These are phyloP conservation scores for Crotalus horridus DNA, from an alignment of 2,113 vertebrate genomes.

Conservation along the genomic window DNA sequence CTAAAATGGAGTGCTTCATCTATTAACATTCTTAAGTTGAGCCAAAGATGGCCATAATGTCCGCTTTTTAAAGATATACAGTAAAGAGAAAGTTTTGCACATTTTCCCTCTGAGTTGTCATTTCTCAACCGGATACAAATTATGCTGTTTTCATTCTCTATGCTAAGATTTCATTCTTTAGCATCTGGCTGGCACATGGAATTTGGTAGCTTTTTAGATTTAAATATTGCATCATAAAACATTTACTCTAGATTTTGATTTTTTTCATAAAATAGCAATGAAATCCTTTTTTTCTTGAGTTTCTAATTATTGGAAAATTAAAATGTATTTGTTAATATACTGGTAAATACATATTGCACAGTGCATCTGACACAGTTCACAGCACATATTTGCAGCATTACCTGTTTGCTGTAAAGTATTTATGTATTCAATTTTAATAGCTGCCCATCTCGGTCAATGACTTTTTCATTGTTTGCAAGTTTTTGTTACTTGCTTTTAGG, in stretches of 20 bases:
- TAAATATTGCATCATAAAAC: not conserved
- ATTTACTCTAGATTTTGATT: not conserved
- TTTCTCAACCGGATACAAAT: constrained; percentile 3
- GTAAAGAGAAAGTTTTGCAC: not conserved
- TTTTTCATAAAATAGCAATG: not conserved
- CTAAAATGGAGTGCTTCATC: not conserved
- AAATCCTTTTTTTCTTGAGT: not conserved
- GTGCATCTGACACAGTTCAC: not conserved
- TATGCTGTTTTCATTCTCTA: not conserved
- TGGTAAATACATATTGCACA: not conserved
- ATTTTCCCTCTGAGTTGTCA: not conserved
- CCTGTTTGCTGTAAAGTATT: not conserved
- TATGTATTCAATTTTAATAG: not conserved
- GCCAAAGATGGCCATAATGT: not conserved
- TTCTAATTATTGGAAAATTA: not conserved
- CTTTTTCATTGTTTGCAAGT: not conserved
- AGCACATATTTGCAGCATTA: not conserved
- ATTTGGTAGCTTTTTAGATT: not conserved
- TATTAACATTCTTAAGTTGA: not conserved
- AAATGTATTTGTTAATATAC: not conserved
- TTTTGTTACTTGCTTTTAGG: not conserved
- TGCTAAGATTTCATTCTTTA: not conserved
- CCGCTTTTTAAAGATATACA: not conserved
- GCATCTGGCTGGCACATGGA: not conserved
- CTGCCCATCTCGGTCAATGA: not conserved